Evolutionary conservation across 2,797 vertebrate species (phyloP).

Genomic region (Iguana delicatissima): DNA sequence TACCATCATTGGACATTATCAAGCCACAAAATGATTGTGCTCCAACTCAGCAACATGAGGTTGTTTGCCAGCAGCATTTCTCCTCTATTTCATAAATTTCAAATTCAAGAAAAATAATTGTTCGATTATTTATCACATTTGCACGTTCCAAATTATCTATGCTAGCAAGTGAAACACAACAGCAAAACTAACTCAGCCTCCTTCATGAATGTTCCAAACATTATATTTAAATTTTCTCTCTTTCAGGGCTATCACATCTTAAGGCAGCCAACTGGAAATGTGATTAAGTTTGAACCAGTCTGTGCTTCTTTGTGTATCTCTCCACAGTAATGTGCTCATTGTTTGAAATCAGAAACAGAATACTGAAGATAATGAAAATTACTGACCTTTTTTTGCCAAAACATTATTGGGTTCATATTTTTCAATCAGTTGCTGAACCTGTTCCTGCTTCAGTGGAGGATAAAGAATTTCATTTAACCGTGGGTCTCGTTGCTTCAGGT

Average conservation of each 20-base stretch:
- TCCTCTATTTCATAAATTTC: neutral
- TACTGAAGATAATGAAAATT: conserved; percentile 6
- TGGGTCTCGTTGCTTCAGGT: conserved; percentile 94
- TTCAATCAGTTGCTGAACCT: conserved; percentile 95
- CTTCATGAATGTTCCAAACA: neutral
- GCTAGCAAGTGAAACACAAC: conserved; percentile 27
- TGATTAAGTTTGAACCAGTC: conserved; percentile 25
- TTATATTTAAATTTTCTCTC: conserved; percentile 20
- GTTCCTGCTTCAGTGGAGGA: conserved; percentile 93
- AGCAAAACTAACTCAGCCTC: neutral
- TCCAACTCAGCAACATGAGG: neutral
- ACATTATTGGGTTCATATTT: conserved; percentile 91
- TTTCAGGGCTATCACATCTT: neutral
- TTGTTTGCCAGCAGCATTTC: neutral
- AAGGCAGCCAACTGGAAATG: conserved; percentile 32
- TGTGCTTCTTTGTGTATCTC: neutral
- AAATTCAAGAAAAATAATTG: conserved; percentile 14
- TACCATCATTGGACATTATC: conserved; percentile 7
- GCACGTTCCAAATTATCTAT: neutral
- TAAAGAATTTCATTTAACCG: conserved; percentile 98
- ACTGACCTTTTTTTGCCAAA: conserved; percentile 93
- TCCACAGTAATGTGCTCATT: conserved; percentile 20
- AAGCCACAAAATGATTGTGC: neutral
- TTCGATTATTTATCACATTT: neutral
- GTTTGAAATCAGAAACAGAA: neutral